Conservation (phyloP, 2,113 vertebrate species). For the Notechis scutatus region DNA sequence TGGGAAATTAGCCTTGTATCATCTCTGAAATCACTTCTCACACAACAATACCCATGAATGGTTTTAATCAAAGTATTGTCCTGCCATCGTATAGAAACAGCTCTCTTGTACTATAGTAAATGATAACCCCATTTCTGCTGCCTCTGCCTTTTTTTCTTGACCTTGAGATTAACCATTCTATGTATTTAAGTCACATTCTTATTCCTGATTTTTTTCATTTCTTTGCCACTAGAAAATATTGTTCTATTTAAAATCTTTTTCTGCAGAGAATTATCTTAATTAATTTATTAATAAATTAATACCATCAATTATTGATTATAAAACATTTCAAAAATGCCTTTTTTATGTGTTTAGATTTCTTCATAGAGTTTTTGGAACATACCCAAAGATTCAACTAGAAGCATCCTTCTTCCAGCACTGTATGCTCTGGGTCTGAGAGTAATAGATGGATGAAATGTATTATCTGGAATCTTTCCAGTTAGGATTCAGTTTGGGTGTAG, state of each 20-base stretch:
- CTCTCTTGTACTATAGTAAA: not conserved
- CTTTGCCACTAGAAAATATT: not conserved
- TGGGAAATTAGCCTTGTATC: constrained; percentile 23
- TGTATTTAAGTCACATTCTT: not conserved
- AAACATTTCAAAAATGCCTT: not conserved
- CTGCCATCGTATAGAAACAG: constrained; percentile 33
- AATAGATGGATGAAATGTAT: not conserved
- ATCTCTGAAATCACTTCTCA: constrained; percentile 29
- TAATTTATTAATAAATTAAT: not conserved
- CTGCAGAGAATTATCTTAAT: not conserved
- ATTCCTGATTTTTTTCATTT: not conserved
- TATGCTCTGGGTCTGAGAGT: not conserved
- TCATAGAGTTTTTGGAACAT: not conserved
- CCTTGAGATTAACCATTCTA: not conserved
- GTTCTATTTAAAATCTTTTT: not conserved
- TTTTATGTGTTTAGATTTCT: not conserved
- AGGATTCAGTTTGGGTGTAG: not conserved
- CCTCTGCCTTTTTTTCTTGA: constrained; percentile 5
- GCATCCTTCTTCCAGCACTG: not conserved
- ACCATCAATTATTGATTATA: not conserved
- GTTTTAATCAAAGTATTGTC: constrained; percentile 41
- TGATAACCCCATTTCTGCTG: constrained; percentile 32
- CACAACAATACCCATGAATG: constrained; percentile 44
- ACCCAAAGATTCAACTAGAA: not conserved
- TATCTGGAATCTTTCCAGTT: not conserved